These are phyloP conservation scores for Tetraodon nigroviridis DNA, from an alignment of 2,113 vertebrate genomes.

Conservation along the genomic window DNA sequence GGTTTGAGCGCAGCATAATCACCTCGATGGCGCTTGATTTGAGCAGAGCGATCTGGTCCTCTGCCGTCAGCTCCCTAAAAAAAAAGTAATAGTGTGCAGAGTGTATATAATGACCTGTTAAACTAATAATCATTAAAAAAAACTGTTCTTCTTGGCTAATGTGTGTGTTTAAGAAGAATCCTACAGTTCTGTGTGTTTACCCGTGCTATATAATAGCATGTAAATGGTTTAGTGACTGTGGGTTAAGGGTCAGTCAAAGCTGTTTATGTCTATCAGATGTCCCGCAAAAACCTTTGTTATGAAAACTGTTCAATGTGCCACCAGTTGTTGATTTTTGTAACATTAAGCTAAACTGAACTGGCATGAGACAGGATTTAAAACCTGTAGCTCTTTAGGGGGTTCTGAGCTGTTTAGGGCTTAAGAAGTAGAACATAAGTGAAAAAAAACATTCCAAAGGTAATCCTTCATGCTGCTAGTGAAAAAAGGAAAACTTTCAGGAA, in stretches of 20 bases:
- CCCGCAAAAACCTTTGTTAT: background rate
- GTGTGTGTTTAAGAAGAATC: too few species aligned
- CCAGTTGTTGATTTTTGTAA: background rate
- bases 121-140: too few species aligned
- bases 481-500: constrained; percentile 54
- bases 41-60: constrained; percentile 96
- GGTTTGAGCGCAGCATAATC: constrained; percentile 96
- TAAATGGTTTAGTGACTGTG: constrained; percentile 5
- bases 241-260: constrained; percentile 7
- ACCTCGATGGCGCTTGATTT: constrained; percentile 98
- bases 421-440: constrained; percentile 40
- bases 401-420: constrained; percentile 40
- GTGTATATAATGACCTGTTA: too few species aligned
- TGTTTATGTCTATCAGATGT: constrained; percentile 1
- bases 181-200: background rate
- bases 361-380: constrained; percentile 23
- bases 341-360: constrained; percentile 5
- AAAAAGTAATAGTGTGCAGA: background rate
- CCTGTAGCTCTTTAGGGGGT: constrained; percentile 24
- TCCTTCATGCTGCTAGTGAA: constrained; percentile 29
- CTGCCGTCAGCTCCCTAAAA: constrained; percentile 83
- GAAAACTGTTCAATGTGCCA: constrained; percentile 3
- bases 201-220: constrained; percentile 1
- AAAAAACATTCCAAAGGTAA: constrained; percentile 63
- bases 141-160: too few species aligned